A percentile compares a stretch with the other conserved stretches of the same genome.
Evolutionary conservation across 1,140 invertebrate species (phyloP).

Genomic region (Hormaphis cornu): DNA sequence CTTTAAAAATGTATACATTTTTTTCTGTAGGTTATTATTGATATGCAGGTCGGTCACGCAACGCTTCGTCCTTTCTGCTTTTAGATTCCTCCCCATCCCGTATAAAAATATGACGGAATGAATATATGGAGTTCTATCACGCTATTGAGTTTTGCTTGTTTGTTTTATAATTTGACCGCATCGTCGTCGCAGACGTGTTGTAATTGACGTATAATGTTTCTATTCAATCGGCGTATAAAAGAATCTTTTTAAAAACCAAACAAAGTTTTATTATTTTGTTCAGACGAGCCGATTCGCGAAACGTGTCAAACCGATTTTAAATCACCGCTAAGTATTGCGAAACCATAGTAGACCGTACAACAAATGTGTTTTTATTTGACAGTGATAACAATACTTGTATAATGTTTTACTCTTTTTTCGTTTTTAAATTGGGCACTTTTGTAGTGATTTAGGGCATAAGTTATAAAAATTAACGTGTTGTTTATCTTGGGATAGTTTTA

Average conservation of each 20-base stretch:
- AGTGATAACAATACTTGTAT: too few species aligned
- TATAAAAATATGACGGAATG: neutral
- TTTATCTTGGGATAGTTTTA: too few species aligned
- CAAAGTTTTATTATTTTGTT: too few species aligned
- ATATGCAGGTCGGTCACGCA: conserved; percentile 20
- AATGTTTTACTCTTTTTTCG: too few species aligned
- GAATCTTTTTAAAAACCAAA: neutral
- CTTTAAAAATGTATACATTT: conserved; percentile 26
- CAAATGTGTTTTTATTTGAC: too few species aligned
- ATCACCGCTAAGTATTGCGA: too few species aligned
- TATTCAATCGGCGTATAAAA: neutral
- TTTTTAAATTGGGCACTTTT: too few species aligned
- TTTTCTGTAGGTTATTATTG: conserved; percentile 19
- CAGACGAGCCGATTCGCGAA: too few species aligned
- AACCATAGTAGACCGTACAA: too few species aligned
- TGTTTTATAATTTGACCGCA: conserved; percentile 4
- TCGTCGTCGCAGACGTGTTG: neutral
- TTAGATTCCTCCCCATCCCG: neutral
- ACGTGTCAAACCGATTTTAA: too few species aligned
- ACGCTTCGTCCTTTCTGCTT: neutral
- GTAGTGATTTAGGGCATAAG: too few species aligned
- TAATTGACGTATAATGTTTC: neutral
- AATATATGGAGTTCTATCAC: neutral
- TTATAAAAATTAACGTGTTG: too few species aligned
- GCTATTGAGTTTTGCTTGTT: neutral